These are phyloP conservation scores for Drosophila birchii DNA, from an alignment of 2,888 invertebrate genomes.

Conservation along the genomic window DNA sequence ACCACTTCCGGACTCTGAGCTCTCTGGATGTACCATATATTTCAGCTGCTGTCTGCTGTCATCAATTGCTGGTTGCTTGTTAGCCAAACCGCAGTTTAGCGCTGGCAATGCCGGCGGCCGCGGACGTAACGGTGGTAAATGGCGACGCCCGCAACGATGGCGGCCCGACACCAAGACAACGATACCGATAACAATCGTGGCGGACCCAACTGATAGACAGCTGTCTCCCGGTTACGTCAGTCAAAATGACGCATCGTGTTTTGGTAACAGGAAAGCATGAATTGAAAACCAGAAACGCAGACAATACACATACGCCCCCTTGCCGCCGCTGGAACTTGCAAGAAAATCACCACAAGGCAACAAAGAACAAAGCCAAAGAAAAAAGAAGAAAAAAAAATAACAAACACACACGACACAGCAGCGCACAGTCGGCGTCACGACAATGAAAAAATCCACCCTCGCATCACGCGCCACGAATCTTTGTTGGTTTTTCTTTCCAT, in stretches of 20 bases:
- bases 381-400: conserved; percentile 12
- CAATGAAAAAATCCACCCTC: conserved; percentile 52
- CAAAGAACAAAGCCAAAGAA: conserved; percentile 66
- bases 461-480: conserved; percentile 21
- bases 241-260: conserved; percentile 86
- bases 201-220: conserved; percentile 83
- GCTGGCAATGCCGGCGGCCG: conserved; percentile 71
- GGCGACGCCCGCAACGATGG: conserved; percentile 25
- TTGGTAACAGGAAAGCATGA: conserved; percentile 85
- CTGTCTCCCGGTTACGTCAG: conserved; percentile 85
- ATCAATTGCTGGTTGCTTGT: conserved; percentile 82
- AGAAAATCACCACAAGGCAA: conserved; percentile 74
- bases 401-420: conserved; percentile 37
- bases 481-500: conserved; percentile 33
- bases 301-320: conserved; percentile 27
- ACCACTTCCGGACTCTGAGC: conserved; percentile 25
- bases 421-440: conserved; percentile 32
- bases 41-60: conserved; percentile 33
- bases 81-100: conserved; percentile 81
- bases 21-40: conserved; percentile 5
- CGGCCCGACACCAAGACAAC: conserved; percentile 39
- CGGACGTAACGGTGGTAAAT: conserved; percentile 79
- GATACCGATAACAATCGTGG: conserved; percentile 56
- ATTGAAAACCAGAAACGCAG: conserved; percentile 73
- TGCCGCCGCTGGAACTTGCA: conserved; percentile 62